Percentiles rank a stretch among this genome's conserved stretches.
Evolutionary conservation across 2,113 vertebrate species (phyloP).

Genomic region (Hippocampus mohnikei): DNA sequence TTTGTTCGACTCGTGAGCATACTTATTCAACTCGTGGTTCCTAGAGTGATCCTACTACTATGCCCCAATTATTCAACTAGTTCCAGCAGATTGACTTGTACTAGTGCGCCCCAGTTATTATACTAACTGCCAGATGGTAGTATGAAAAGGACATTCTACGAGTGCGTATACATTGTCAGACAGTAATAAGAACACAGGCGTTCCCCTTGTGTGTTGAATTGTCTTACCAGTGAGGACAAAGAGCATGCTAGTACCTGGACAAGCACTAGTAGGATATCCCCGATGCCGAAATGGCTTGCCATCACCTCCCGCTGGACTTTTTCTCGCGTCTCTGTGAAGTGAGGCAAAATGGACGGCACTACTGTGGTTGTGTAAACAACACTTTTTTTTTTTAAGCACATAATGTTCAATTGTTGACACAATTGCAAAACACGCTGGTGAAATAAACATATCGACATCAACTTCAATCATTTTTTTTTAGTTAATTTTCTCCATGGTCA

Average conservation of each 20-base stretch:
- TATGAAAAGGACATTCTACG: no score
- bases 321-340: slow-evolving; percentile 10
- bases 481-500: background rate
- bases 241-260: background rate
- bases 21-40: no score
- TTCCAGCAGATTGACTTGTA: no score
- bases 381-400: background rate
- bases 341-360: background rate
- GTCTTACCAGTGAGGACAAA: background rate
- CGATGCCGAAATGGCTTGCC: background rate
- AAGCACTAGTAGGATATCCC: background rate
- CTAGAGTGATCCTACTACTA: no score
- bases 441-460: background rate
- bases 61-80: no score
- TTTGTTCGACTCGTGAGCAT: no score
- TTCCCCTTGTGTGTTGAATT: background rate
- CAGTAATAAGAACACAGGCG: background rate
- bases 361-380: background rate
- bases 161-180: background rate
- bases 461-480: background rate
- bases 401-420: background rate
- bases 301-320: background rate
- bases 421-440: background rate
- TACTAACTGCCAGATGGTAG: background rate
- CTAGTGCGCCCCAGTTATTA: background rate